phyloP scores from a whole-genome alignment of 2,113 vertebrate species.

The Mormyrus lacerda region DNA sequence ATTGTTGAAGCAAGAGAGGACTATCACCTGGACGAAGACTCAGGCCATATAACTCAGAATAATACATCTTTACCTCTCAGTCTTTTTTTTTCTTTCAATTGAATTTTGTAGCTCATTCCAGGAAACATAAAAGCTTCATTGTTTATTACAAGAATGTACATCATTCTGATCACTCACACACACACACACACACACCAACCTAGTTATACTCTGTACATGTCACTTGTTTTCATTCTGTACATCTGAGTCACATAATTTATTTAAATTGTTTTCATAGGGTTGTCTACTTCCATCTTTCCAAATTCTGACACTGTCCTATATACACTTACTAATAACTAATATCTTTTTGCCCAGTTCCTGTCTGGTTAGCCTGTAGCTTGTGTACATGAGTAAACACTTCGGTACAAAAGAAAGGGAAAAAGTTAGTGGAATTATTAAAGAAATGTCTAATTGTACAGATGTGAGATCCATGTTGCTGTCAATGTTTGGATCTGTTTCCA shows the following conservation, averaged over 20 bases:
- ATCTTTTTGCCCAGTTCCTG: neutral
- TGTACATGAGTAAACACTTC: neutral
- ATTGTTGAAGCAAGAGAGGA: neutral
- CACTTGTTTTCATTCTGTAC: neutral
- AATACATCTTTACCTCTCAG: neutral
- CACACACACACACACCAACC: neutral
- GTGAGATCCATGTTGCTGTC: neutral
- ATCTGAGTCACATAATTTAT: neutral
- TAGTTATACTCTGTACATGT: neutral
- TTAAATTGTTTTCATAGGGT: neutral
- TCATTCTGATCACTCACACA: neutral
- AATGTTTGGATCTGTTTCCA: neutral
- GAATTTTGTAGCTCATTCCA: neutral
- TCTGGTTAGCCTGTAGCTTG: neutral
- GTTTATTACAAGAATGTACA: neutral
- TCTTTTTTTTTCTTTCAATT: neutral
- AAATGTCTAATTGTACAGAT: neutral
- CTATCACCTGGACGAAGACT: neutral
- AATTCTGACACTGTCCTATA: neutral
- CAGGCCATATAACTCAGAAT: neutral
- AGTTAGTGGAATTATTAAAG: neutral
- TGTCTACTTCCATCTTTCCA: neutral
- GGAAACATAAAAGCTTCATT: neutral
- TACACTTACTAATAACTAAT: neutral
- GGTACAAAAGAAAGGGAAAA: neutral